Evolutionary conservation across 2,113 vertebrate genomes (phyloP).

Genomic region (Phodopus roborovskii): DNA sequence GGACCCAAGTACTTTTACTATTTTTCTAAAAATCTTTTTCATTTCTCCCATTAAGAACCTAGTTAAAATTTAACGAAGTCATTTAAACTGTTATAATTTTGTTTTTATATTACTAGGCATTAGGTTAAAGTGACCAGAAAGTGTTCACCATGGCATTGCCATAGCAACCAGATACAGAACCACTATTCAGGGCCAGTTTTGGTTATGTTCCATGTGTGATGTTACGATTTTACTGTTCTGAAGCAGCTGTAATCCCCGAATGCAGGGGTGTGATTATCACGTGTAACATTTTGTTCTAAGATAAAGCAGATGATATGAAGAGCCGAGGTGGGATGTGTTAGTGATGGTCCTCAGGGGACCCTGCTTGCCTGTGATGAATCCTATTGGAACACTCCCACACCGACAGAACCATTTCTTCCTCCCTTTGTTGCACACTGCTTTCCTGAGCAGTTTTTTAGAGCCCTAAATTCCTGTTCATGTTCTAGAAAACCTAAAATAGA

Average conservation of each 20-base stretch:
- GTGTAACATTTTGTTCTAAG: too few relatives aligned
- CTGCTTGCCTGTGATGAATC: not conserved
- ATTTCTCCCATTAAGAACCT: not conserved
- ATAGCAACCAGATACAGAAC: not conserved
- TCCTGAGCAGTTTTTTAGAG: not conserved
- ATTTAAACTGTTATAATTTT: conserved; percentile 2
- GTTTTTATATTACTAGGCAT: not conserved
- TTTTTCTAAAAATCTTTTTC: conserved; percentile 1
- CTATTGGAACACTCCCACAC: not conserved
- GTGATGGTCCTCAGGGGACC: too few relatives aligned
- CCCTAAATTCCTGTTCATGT: not conserved
- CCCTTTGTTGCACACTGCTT: not conserved
- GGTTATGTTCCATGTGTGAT: not conserved
- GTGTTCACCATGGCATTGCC: not conserved
- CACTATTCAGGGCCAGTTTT: not conserved
- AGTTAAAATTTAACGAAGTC: conserved; percentile 19
- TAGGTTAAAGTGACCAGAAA: not conserved
- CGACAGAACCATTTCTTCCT: rapidly evolving
- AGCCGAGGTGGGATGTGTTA: not conserved
- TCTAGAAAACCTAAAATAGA: not conserved
- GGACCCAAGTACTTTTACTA: not conserved
- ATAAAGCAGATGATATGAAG: not conserved
- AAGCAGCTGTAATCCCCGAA: not conserved
- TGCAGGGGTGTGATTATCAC: too few relatives aligned
- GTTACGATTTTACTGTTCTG: not conserved